Conservation (phyloP, 2,888 invertebrate genomes). For the Dione vanillae region DNA sequence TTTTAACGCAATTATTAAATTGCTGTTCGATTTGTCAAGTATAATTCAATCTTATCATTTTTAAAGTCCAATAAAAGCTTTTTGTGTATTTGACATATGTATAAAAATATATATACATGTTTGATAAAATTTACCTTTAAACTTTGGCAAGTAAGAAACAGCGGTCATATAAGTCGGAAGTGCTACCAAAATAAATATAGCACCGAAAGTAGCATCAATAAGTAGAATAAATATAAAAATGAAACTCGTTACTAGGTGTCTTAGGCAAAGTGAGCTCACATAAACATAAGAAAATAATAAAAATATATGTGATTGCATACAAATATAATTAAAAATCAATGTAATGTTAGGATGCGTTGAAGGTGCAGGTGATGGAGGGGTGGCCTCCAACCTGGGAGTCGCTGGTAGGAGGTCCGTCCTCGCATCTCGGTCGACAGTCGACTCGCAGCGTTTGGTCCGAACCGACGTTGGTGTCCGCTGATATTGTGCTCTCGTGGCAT, state of each 20-base stretch:
- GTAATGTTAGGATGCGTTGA: background rate
- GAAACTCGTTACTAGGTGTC: background rate
- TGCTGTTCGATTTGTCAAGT: no score
- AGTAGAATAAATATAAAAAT: background rate
- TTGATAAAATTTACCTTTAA: no score
- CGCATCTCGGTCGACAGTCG: conserved; percentile 4
- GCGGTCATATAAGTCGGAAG: no score
- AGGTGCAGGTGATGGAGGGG: conserved; percentile 6
- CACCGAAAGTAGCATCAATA: no score
- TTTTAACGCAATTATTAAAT: no score
- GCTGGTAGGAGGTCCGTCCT: background rate
- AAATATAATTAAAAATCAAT: background rate
- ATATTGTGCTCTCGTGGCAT: conserved; percentile 18
- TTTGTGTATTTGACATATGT: no score
- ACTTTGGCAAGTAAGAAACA: no score
- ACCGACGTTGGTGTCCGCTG: background rate
- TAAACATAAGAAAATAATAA: background rate
- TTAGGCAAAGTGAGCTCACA: background rate
- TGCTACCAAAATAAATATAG: no score
- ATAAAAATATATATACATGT: no score
- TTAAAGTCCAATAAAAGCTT: no score
- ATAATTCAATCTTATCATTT: no score
- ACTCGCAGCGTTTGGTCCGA: conserved; percentile 11
- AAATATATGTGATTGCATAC: conserved; percentile 1
- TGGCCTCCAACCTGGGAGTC: background rate